Base-by-base conservation (phyloP, 2,797 vertebrate genomes). In the Phoebastria nigripes region DNA sequence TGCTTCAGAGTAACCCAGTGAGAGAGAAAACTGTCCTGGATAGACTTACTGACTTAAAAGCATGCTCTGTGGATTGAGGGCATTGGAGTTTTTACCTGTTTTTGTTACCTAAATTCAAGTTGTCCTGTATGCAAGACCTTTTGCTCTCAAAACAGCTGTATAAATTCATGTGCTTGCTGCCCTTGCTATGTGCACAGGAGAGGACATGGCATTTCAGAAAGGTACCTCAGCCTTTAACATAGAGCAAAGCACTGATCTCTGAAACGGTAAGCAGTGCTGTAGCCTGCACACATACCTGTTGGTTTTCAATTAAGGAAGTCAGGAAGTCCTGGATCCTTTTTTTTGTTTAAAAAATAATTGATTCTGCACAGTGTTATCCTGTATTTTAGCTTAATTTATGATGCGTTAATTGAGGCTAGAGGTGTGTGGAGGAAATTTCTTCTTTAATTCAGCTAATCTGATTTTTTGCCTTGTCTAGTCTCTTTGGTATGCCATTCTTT, bases 321-420 rank as follows among this genome's bases (percentile, higher is more conserved):
- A 77, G 79, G 87, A 93, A 66, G 52, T 49, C 58, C 84, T 71
- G 72, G 49, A 71, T 61, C 18, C 18, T 18, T 47, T 76, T 58
- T 51, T 62, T 47, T 73, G 42, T 51, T 63, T 49, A 54, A 79
- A 39, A 90, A 51, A 20, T 52, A 66, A 67, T 74, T 77, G 76
- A 49, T 84, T 88, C 84, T 65, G 71, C 86, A 63, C 39, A 65
- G 17, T 46, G 52, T 49, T 41, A 67, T 73, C 88, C 91, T 91
- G 58, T 26, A n/a, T 95, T 94, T 78, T 49, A 69, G 63, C 89
- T 93, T 91, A 58, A 80, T 93, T 94, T 63, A 61, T 89, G 77
- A 54, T 76, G 42, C 35, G 7, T 46, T 89, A 80, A 77, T 84
- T 86, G 89, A 73, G 33, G 67, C 71, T 89, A 82, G 83, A 96